Evolutionary conservation across 2,888 invertebrate genomes (phyloP).

Genomic region (Odontothrips loti): DNA sequence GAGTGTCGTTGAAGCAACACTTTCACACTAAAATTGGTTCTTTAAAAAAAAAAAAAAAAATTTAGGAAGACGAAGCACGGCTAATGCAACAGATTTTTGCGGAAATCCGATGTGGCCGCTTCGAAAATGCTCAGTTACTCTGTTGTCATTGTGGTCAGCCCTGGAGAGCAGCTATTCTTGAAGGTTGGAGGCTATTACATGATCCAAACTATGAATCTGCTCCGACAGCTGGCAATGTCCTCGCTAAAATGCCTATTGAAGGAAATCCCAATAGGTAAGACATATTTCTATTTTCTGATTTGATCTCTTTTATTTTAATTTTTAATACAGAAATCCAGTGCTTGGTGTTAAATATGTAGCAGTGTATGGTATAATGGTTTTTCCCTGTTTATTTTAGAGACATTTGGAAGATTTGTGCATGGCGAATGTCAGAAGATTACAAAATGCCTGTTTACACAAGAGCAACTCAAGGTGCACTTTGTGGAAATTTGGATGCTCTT

Average conservation of each 20-base stretch:
- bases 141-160: slow-evolving; percentile 84
- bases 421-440: slow-evolving; percentile 51
- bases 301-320: slow-evolving; percentile 27
- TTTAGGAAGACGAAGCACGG: slow-evolving; percentile 65
- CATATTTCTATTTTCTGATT: slow-evolving; percentile 14
- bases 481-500: slow-evolving; percentile 77
- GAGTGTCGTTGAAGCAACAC: slow-evolving; percentile 33
- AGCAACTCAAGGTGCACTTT: slow-evolving; percentile 58
- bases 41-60: not conserved
- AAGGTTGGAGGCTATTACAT: slow-evolving; percentile 85
- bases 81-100: slow-evolving; percentile 61
- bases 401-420: slow-evolving; percentile 55
- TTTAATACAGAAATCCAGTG: slow-evolving; percentile 12
- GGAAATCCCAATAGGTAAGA: slow-evolving; percentile 76
- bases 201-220: slow-evolving; percentile 69
- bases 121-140: slow-evolving; percentile 77
- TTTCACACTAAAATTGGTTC: not conserved
- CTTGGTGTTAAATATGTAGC: slow-evolving; percentile 28
- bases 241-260: slow-evolving; percentile 56
- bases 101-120: slow-evolving; percentile 78
- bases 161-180: slow-evolving; percentile 84
- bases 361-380: slow-evolving; percentile 26
- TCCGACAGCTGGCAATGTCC: slow-evolving; percentile 37
- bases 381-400: slow-evolving; percentile 45
- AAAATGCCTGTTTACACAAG: slow-evolving; percentile 45